Conservation (phyloP, 2,888 invertebrate genomes). For the Proisotoma minuta region DNA sequence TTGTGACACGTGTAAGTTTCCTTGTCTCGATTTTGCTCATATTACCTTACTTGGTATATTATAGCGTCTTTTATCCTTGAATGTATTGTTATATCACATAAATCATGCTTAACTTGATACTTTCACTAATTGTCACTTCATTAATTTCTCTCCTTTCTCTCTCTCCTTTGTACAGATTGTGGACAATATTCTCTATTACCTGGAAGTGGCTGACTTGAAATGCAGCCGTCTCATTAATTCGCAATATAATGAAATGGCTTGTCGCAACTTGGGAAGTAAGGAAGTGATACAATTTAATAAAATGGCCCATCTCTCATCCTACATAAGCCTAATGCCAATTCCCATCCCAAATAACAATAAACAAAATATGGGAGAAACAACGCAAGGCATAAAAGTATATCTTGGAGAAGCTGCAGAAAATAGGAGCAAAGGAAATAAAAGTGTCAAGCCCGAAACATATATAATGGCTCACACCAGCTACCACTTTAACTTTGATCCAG, state of each 20-base stretch:
- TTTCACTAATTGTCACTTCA: no score
- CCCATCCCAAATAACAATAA: slow-evolving; percentile 2
- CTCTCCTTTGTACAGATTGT: slow-evolving; percentile 26
- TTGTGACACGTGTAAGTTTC: no score
- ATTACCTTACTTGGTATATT: no score
- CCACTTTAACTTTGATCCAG: slow-evolving; percentile 31
- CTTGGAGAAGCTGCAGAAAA: not conserved
- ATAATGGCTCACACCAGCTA: slow-evolving; percentile 18
- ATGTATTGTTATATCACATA: not conserved
- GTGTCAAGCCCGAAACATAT: not conserved
- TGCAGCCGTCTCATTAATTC: slow-evolving; percentile 29
- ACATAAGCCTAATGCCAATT: slow-evolving; percentile 30
- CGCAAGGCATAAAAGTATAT: not conserved
- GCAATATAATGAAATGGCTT: slow-evolving; percentile 38
- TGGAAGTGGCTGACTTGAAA: slow-evolving; percentile 28
- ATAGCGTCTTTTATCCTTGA: no score
- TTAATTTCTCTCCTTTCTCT: slow-evolving; percentile 10
- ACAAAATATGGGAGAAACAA: not conserved
- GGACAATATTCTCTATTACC: slow-evolving; percentile 23
- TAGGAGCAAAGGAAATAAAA: not conserved
- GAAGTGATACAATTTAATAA: slow-evolving; percentile 30
- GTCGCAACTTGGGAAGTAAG: slow-evolving; percentile 23
- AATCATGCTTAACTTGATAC: no score
- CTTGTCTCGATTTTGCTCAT: no score
- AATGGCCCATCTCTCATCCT: slow-evolving; percentile 26